Conservation (phyloP, 2,888 invertebrate genomes). For the Nineta flava region DNA sequence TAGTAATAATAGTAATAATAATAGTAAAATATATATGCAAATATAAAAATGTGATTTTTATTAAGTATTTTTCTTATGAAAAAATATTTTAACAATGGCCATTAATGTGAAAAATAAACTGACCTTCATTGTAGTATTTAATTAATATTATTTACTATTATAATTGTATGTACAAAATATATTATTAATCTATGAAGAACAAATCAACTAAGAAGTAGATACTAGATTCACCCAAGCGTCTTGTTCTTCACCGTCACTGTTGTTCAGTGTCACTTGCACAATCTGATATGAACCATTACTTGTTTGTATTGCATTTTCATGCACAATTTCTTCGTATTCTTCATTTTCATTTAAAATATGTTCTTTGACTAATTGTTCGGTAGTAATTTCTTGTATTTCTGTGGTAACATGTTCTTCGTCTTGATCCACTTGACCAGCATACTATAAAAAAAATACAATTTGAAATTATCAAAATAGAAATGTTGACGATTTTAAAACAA, state of each 20-base stretch:
- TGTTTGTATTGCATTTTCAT: conserved; percentile 23
- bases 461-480: conserved; percentile 2
- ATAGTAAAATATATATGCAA: too few relatives aligned
- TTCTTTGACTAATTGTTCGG: conserved; percentile 13
- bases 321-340: conserved; percentile 12
- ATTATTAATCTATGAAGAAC: too few relatives aligned
- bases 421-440: conserved; percentile 18
- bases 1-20: too few relatives aligned
- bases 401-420: conserved; percentile 18
- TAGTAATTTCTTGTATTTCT: conserved; percentile 18
- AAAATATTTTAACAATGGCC: too few relatives aligned
- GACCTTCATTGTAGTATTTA: too few relatives aligned
- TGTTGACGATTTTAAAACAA: neutral
- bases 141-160: too few relatives aligned
- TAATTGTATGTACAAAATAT: too few relatives aligned
- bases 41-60: too few relatives aligned
- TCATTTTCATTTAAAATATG: conserved; percentile 16
- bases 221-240: conserved; percentile 30
- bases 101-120: too few relatives aligned
- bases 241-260: conserved; percentile 26
- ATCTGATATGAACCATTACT: conserved; percentile 26
- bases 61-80: too few relatives aligned
- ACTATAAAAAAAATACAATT: conserved; percentile 19
- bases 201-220: conserved; percentile 16
- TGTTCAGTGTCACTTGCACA: conserved; percentile 26